Conservation (phyloP, 2,888 invertebrate genomes). For the Sphaerophoria rueppellii region DNA sequence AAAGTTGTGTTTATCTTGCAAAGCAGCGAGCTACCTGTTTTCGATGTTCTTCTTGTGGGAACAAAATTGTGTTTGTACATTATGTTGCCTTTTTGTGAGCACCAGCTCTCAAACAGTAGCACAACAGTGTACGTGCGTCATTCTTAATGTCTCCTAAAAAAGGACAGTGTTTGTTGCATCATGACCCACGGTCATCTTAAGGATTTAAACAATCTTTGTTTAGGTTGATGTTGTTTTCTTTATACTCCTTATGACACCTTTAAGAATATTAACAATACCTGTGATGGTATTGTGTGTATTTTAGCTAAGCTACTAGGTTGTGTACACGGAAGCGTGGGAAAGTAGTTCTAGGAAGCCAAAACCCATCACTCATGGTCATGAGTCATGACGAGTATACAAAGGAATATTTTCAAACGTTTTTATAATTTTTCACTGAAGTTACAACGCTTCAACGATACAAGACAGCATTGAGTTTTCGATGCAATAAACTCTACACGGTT, state of each 20-base stretch:
- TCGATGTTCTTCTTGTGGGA: constrained; percentile 23
- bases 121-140: constrained; percentile 19
- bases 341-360: constrained; percentile 13
- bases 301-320: background rate
- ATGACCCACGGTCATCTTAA: constrained; percentile 58
- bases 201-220: constrained; percentile 38
- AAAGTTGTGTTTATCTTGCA: background rate
- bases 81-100: constrained; percentile 4
- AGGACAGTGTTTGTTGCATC: constrained; percentile 29
- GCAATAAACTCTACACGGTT: no score
- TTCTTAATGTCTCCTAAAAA: background rate
- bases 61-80: constrained; percentile 14
- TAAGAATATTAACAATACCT: constrained; percentile 3
- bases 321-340: constrained; percentile 27
- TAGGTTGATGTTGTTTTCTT: constrained; percentile 15
- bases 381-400: background rate
- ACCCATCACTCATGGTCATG: background rate
- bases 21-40: constrained; percentile 36
- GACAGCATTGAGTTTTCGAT: no score
- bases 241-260: constrained; percentile 40
- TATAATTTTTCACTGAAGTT: no score
- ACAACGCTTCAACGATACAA: no score
- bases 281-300: background rate
- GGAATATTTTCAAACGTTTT: background rate
- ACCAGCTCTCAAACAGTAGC: constrained; percentile 32